phyloP scores from a whole-genome alignment of 2,888 invertebrate species.

The Lepidonotus clava region DNA sequence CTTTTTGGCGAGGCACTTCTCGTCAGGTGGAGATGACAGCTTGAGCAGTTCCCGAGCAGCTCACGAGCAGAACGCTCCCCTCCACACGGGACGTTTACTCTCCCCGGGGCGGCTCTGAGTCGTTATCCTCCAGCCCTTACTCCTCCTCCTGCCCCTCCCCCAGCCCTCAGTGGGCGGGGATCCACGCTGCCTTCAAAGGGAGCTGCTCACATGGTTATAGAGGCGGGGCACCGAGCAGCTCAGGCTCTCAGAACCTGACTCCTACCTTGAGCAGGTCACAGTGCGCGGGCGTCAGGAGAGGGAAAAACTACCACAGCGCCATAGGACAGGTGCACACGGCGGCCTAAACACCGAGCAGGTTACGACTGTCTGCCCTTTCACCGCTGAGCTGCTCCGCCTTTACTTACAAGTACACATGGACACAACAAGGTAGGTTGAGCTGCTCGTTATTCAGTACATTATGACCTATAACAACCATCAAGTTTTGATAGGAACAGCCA shows the following conservation, averaged over 20 bases:
- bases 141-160: no score
- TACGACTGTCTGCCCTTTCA: background rate
- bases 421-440: background rate
- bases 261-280: background rate
- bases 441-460: background rate
- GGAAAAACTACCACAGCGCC: background rate
- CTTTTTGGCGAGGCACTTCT: no score
- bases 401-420: background rate
- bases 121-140: background rate
- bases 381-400: no score
- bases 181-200: no score
- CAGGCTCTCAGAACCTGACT: background rate
- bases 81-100: background rate
- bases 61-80: background rate
- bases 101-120: background rate
- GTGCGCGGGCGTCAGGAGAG: background rate
- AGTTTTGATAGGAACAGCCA: background rate
- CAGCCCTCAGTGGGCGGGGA: no score
- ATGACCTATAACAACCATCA: background rate
- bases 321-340: background rate
- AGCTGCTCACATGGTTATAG: slow-evolving; percentile 3
- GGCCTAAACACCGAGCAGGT: slow-evolving; percentile 3
- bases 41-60: background rate
- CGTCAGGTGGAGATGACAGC: slow-evolving; percentile 2
- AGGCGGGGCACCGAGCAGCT: no score